Evolutionary conservation across 30 jellyfish, hydroid and myxozoan genomes (phyloP).

Genomic region (Rhopilema esculentum): DNA sequence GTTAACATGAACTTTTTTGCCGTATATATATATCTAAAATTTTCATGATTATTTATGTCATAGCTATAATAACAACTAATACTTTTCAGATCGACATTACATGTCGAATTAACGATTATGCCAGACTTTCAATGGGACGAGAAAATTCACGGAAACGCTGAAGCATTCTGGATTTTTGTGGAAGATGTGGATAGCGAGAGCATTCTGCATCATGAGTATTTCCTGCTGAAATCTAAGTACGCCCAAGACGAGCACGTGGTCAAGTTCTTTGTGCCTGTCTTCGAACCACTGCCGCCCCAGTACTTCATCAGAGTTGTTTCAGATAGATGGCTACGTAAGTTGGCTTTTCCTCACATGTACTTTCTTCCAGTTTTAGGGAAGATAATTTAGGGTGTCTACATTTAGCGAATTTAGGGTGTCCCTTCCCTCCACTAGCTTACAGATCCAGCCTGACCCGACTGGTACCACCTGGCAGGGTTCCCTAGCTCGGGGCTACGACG

Average conservation of each 20-base stretch:
- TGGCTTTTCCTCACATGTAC: not conserved
- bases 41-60: too few species aligned
- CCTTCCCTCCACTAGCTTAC: too few species aligned
- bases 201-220: slow-evolving; percentile 97
- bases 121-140: slow-evolving; percentile 99
- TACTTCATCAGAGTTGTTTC: slow-evolving; percentile 96
- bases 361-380: too few species aligned
- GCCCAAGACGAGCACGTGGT: slow-evolving; percentile 97
- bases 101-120: slow-evolving; percentile 93
- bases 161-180: slow-evolving; percentile 98
- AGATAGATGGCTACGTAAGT: slow-evolving; percentile 97
- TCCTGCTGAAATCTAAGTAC: slow-evolving; percentile 90
- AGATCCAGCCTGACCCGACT: too few species aligned
- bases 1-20: too few species aligned
- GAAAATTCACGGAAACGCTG: slow-evolving; percentile 98
- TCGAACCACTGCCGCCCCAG: slow-evolving; percentile 99
- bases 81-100: slow-evolving; percentile 75
- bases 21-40: too few species aligned
- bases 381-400: not conserved
- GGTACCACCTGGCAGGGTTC: too few species aligned
- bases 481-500: too few species aligned
- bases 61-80: not conserved
- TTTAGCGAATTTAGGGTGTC: too few species aligned
- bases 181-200: slow-evolving; percentile 98
- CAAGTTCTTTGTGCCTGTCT: slow-evolving; percentile 96